A percentile compares a stretch with the other conserved stretches of the same genome.
Conservation (phyloP, 2,113 vertebrate genomes). For the Aplodontia rufa region DNA sequence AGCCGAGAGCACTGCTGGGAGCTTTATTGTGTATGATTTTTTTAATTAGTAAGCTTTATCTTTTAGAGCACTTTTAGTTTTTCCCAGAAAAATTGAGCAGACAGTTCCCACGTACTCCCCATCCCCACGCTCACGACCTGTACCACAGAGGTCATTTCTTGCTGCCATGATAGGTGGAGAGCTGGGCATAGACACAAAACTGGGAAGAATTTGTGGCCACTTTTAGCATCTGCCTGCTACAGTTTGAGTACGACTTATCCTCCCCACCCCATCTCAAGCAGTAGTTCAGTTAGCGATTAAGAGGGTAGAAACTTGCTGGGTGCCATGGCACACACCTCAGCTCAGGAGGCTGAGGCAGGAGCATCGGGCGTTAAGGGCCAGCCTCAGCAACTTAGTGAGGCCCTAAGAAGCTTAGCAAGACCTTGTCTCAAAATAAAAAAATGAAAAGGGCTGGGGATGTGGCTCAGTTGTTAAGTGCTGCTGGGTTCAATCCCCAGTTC, state of each 20-base stretch:
- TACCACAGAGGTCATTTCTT: not conserved
- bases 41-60: not conserved
- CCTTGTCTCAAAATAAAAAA: too few relatives aligned
- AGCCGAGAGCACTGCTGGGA: not conserved
- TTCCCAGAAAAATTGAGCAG: not conserved
- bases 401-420: too few relatives aligned
- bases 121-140: rapidly evolving
- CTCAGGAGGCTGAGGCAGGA: too few relatives aligned
- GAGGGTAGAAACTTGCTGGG: too few relatives aligned
- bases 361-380: too few relatives aligned
- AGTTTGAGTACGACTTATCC: not conserved
- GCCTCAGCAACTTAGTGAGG: too few relatives aligned
- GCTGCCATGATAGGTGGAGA: too few relatives aligned
- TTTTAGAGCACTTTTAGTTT: not conserved
- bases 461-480: too few relatives aligned
- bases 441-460: too few relatives aligned
- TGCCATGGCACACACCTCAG: too few relatives aligned
- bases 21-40: not conserved
- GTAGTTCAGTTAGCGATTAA: not conserved
- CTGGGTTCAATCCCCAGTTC: too few relatives aligned
- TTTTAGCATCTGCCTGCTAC: not conserved
- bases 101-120: not conserved
- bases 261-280: not conserved
- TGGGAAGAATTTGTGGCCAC: not conserved
- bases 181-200: not conserved